These are phyloP conservation scores for Mesopsocus fuscifrons DNA, from an alignment of 2,888 invertebrate genomes.

Conservation along the genomic window DNA sequence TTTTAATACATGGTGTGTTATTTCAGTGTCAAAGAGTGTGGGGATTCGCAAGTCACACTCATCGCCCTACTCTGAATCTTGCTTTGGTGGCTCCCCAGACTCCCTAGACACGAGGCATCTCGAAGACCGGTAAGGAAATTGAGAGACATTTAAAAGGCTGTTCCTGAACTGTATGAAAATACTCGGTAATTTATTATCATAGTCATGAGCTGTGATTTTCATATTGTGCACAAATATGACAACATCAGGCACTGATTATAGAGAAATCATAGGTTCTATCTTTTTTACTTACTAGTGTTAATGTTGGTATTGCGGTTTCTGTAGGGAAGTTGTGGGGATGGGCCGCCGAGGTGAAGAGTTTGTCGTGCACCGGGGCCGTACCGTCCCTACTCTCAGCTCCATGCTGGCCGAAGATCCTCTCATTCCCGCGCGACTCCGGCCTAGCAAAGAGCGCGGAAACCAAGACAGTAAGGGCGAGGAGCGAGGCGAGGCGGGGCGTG, in stretches of 20 bases:
- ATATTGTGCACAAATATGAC: too few relatives aligned
- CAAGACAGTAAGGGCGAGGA: conserved; percentile 47
- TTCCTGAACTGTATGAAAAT: too few relatives aligned
- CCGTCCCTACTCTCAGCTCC: conserved; percentile 58
- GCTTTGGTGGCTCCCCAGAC: conserved; percentile 14
- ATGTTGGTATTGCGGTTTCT: too few relatives aligned
- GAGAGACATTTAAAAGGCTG: too few relatives aligned
- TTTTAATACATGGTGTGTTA: too few relatives aligned
- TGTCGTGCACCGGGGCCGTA: conserved; percentile 61
- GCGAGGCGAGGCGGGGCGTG: conserved; percentile 35
- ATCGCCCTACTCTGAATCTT: conserved; percentile 22
- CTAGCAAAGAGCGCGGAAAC: conserved; percentile 41
- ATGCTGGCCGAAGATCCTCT: conserved; percentile 35
- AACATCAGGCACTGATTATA: too few relatives aligned
- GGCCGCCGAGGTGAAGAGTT: conserved; percentile 44
- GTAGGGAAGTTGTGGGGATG: too few relatives aligned
- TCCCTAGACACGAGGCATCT: conserved; percentile 4
- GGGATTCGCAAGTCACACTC: conserved; percentile 26
- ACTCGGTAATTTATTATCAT: too few relatives aligned
- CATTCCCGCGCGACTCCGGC: conserved; percentile 34
- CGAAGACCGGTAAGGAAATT: not conserved
- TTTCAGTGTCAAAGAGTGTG: conserved; percentile 25
- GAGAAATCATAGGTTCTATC: too few relatives aligned
- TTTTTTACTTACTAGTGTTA: too few relatives aligned
- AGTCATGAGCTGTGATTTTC: too few relatives aligned